Base-by-base conservation (phyloP, 2,113 vertebrate species). In the Sylvietta virens region DNA sequence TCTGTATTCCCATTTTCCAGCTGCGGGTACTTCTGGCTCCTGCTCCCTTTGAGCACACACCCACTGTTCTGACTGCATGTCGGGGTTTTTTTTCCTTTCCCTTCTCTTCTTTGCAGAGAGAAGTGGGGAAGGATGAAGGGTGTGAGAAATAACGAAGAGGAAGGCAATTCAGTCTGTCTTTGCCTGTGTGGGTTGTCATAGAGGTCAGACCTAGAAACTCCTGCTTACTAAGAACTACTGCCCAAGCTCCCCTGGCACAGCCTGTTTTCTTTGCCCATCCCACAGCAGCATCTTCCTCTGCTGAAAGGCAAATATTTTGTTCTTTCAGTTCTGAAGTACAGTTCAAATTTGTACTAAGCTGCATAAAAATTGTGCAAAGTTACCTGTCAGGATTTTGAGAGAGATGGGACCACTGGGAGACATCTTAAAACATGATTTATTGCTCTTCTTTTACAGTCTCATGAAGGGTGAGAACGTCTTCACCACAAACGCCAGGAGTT, bases 181-280 rank as follows among this genome's bases (percentile, higher is more conserved):
- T 83, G 6, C 5, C 21, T 4, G 1, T 31, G 19, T 57, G n/a
- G 11, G 2, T 40, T 91, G 17, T 57, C 28, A 61, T 4, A 12
- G 40, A 51, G 9, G 15, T 61, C n/a, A 53, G 14, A 47, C 1
- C 12, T 31, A 61, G 47, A 72, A 56, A n/a, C 16, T 67, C 10
- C 5, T 23, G 6, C 2, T 2, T 18, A 11, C 13, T 35, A 31
- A 73, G 21, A 69, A 26, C 7, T 14, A 4, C 45, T 81, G 24
- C 22, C 23, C 60, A 73, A 53, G 27, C 10, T 65, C 4, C 10
- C 8, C 26, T 6, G 1, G 30, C 33, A 20, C 0, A 1, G 6
- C 2, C 1, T 1, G 8, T 61, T 82, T 69, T 16, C 20, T 86
- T 84, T 73, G 39, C 30, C 12, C 10, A 9, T 48, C 10, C n/a